These are phyloP conservation scores for Corythornis cristatus DNA, from an alignment of 2,113 vertebrate genomes.

Conservation along the genomic window DNA sequence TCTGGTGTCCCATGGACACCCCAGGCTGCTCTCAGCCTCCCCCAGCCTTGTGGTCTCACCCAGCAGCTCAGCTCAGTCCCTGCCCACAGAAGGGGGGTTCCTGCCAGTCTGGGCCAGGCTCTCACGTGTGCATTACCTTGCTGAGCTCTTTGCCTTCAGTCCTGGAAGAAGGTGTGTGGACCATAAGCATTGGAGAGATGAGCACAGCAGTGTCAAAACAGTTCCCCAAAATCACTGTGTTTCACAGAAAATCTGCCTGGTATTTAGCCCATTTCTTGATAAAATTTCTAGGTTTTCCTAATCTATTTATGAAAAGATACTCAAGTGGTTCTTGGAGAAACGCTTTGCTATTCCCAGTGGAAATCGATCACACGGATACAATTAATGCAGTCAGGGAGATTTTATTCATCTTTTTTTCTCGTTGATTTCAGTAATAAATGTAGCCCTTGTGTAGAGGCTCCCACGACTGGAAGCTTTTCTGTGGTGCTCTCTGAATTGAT, in stretches of 20 bases:
- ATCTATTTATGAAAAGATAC: neutral
- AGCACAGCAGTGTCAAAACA: rapidly evolving
- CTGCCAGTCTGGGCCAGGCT: no score
- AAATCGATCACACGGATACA: neutral
- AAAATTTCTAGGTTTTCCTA: neutral
- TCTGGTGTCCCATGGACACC: no score
- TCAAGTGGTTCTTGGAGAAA: neutral
- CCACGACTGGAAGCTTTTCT: neutral
- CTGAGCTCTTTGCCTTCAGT: neutral
- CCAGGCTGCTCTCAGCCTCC: no score
- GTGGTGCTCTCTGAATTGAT: neutral
- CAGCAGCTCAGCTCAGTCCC: neutral
- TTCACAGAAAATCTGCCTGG: neutral
- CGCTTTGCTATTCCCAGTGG: neutral
- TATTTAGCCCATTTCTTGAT: neutral
- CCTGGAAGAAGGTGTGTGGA: neutral
- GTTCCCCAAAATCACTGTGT: neutral
- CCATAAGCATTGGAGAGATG: neutral
- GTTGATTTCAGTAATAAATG: neutral
- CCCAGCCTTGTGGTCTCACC: no score
- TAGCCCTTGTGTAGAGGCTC: no score
- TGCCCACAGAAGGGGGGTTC: neutral
- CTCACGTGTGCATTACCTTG: neutral
- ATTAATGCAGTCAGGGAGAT: no score
- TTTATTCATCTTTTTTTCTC: neutral